Conservation (phyloP, 2,113 vertebrate genomes). For the Tonatia bakeri region DNA sequence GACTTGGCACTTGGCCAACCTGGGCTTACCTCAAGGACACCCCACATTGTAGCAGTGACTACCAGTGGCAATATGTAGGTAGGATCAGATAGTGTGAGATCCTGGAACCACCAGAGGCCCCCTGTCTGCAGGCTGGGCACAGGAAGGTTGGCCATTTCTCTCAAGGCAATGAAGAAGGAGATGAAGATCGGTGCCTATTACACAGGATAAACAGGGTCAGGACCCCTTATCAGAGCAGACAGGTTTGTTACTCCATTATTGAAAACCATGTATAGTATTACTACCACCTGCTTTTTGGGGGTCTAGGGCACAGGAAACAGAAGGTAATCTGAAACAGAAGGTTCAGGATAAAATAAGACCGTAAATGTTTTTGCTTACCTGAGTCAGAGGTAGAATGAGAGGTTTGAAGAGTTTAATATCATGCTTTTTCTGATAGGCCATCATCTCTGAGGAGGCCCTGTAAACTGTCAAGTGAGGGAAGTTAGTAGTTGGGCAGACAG, state of each 20-base stretch:
- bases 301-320: neutral
- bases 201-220: neutral
- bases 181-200: constrained; percentile 88
- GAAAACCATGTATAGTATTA: neutral
- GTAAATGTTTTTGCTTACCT: constrained; percentile 80
- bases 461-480: constrained; percentile 77
- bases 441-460: constrained; percentile 85
- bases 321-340: neutral
- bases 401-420: constrained; percentile 86
- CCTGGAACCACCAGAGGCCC: constrained; percentile 88
- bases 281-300: neutral
- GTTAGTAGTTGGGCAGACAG: neutral
- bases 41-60: constrained; percentile 88
- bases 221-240: neutral
- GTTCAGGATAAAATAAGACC: neutral
- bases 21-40: constrained; percentile 86
- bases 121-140: constrained; percentile 90
- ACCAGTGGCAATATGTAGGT: constrained; percentile 85
- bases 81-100: constrained; percentile 87
- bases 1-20: neutral
- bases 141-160: constrained; percentile 90
- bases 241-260: neutral
- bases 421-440: constrained; percentile 88
- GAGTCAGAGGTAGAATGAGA: constrained; percentile 87
- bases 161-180: constrained; percentile 92